These are phyloP conservation scores for Piliocolobus tephrosceles DNA, from an alignment of 2,113 vertebrate species.

Conservation along the genomic window DNA sequence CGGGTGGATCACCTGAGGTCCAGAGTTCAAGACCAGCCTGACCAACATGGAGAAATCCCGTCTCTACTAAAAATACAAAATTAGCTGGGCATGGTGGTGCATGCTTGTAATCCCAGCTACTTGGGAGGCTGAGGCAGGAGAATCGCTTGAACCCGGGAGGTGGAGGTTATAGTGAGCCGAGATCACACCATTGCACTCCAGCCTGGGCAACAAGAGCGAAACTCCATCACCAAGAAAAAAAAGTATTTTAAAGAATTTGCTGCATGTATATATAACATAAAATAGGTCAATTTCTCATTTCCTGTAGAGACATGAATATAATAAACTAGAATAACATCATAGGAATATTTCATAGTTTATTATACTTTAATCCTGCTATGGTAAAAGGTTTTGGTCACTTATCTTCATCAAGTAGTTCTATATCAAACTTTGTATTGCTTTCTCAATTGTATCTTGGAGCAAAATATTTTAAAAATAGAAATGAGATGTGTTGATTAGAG, in stretches of 20 bases:
- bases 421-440: background rate
- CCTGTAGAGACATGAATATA: background rate
- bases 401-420: constrained; percentile 10
- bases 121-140: too few species aligned
- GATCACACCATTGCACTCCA: too few species aligned
- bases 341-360: constrained; percentile 33
- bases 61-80: too few species aligned
- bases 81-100: too few species aligned
- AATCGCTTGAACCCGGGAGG: too few species aligned
- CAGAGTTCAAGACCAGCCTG: too few species aligned
- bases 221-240: too few species aligned
- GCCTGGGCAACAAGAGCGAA: too few species aligned
- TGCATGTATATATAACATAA: background rate
- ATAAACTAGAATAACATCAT: background rate
- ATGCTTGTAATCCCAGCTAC: too few species aligned
- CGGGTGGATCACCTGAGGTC: too few species aligned
- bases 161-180: too few species aligned
- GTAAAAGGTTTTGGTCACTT: constrained; percentile 14
- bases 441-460: background rate
- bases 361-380: background rate
- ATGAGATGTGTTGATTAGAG: background rate
- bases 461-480: constrained; percentile 9
- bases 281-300: constrained; percentile 36
- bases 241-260: background rate
- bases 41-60: too few species aligned